phyloP scores from a whole-genome alignment of 1,140 invertebrate species.

The Apis laboriosa region DNA sequence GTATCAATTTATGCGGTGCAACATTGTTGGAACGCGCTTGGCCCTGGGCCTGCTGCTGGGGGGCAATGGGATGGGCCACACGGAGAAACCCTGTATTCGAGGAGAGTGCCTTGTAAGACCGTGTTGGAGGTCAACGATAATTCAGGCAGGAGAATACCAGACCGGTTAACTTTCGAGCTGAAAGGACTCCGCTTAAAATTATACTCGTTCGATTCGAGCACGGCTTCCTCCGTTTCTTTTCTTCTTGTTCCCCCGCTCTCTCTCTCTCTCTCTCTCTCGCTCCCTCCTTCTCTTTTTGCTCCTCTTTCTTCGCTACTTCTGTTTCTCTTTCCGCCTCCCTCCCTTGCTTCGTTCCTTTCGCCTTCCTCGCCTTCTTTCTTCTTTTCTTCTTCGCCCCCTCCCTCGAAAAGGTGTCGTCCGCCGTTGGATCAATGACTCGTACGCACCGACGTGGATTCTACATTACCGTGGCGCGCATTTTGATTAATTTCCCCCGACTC shows the following conservation, averaged over 20 bases:
- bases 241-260: constrained; percentile 36
- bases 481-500: constrained; percentile 50
- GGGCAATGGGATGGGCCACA: constrained; percentile 48
- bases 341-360: background rate
- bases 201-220: constrained; percentile 71
- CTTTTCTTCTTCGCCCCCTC: background rate
- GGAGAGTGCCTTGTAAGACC: constrained; percentile 72
- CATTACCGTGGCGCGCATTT: constrained; percentile 56
- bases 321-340: constrained; percentile 8
- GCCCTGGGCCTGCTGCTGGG: constrained; percentile 52
- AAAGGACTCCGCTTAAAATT: constrained; percentile 73
- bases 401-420: constrained; percentile 35
- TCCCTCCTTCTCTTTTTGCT: background rate
- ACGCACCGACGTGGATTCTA: constrained; percentile 55
- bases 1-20: constrained; percentile 79
- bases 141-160: constrained; percentile 74
- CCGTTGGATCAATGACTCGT: constrained; percentile 55
- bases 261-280: background rate
- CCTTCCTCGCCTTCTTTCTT: background rate
- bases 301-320: constrained; percentile 6
- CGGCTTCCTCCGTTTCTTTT: constrained; percentile 60
- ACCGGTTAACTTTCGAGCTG: constrained; percentile 72
- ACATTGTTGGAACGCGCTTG: constrained; percentile 73
- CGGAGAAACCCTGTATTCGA: constrained; percentile 53
- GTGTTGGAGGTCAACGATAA: constrained; percentile 79